Percentiles rank a stretch among this genome's conserved stretches.
These are phyloP conservation scores for Drosophila trapezifrons DNA, from an alignment of 1,140 invertebrate genomes.

Conservation along the genomic window DNA sequence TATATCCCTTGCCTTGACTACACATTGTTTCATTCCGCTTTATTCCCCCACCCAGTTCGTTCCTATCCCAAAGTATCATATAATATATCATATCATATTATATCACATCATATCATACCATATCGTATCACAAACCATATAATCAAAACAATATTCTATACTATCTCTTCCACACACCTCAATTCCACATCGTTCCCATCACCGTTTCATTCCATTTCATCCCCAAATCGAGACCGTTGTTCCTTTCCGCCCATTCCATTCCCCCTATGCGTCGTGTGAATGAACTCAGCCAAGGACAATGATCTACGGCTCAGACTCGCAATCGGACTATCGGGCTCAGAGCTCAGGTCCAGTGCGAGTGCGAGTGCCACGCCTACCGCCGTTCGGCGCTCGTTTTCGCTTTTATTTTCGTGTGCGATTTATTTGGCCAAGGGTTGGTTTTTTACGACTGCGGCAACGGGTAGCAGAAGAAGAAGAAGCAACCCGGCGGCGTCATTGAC, in stretches of 20 bases:
- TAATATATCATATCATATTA: neutral
- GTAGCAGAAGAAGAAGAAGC: slow-evolving; percentile 10
- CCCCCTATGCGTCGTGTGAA: slow-evolving; percentile 53
- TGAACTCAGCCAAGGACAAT: slow-evolving; percentile 82
- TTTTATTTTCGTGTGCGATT: slow-evolving; percentile 64
- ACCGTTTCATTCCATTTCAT: slow-evolving; percentile 9
- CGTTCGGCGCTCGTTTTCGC: slow-evolving; percentile 15
- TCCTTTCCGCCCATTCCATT: neutral
- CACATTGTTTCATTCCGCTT: neutral
- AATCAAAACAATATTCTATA: no score
- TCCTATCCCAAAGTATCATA: neutral
- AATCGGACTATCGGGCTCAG: slow-evolving; percentile 19
- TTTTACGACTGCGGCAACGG: slow-evolving; percentile 64
- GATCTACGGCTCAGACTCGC: slow-evolving; percentile 65
- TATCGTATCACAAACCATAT: neutral
- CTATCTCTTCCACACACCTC: neutral
- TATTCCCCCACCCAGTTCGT: neutral
- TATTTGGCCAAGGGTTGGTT: slow-evolving; percentile 74
- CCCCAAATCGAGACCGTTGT: neutral
- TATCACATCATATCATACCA: neutral
- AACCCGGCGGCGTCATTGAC: slow-evolving; percentile 71
- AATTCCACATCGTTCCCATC: neutral
- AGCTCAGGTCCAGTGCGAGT: slow-evolving; percentile 24
- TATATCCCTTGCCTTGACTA: neutral
- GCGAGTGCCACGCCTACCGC: slow-evolving; percentile 42